These are phyloP conservation scores for Petaurus breviceps DNA, from an alignment of 2,113 vertebrate species.

Conservation along the genomic window DNA sequence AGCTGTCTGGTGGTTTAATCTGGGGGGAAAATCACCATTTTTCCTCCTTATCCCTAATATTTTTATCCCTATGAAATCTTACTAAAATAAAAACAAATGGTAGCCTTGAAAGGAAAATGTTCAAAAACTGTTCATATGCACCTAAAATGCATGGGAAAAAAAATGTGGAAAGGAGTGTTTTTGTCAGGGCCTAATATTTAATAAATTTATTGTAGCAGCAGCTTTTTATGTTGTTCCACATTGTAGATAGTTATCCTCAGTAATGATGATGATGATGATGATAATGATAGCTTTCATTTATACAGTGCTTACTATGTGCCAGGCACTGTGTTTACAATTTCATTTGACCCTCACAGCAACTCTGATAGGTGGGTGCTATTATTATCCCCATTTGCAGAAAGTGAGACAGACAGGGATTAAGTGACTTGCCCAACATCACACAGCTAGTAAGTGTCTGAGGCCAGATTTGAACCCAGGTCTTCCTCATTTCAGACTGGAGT, in stretches of 20 bases:
- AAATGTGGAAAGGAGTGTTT: constrained; percentile 14
- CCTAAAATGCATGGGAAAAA: background rate
- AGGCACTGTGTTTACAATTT: background rate
- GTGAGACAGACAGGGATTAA: background rate
- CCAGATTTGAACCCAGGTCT: background rate
- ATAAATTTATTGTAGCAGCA: constrained; percentile 47
- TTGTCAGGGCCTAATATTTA: constrained; percentile 44
- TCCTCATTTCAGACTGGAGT: background rate
- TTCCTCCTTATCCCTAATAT: background rate
- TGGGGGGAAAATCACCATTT: background rate
- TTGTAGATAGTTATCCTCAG: background rate
- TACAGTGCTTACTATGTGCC: background rate
- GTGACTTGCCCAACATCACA: background rate
- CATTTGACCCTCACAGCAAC: background rate
- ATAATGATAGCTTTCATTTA: background rate
- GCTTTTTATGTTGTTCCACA: background rate
- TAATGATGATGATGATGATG: background rate
- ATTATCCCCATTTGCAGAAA: background rate
- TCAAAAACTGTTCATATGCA: constrained; percentile 36
- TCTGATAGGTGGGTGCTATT: background rate
- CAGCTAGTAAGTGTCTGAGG: background rate
- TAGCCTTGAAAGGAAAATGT: constrained; percentile 14
- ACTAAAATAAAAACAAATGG: constrained; percentile 19
- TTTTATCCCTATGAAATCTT: background rate
- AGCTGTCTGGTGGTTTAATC: background rate